Percentiles rank a stretch among this genome's conserved stretches.
phyloP scores from a whole-genome alignment of 2,113 vertebrate genomes.

The Fukomys damarensis region DNA sequence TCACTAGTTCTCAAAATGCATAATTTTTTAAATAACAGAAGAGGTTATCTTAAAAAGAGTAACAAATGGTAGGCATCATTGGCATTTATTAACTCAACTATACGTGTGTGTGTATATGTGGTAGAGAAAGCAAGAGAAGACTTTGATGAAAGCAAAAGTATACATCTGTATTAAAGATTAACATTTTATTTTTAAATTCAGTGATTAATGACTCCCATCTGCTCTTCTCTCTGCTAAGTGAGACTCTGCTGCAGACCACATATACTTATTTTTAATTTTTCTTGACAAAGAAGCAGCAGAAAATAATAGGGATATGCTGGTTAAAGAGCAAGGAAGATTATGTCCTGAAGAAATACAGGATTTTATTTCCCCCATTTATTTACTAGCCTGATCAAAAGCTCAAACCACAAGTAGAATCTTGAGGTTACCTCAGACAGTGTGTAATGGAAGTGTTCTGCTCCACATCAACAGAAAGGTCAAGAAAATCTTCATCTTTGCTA shows the following conservation, averaged over 20 bases:
- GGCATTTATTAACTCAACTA: not conserved
- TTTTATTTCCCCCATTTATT: not conserved
- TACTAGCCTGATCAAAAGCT: not conserved
- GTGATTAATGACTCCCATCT: not conserved
- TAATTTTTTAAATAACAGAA: not conserved
- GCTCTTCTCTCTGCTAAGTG: slow-evolving; percentile 20
- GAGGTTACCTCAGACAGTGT: slow-evolving; percentile 95
- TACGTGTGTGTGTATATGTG: not conserved
- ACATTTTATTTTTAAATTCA: slow-evolving; percentile 27
- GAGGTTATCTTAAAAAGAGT: not conserved
- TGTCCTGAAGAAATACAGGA: slow-evolving; percentile 28
- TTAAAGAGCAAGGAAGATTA: slow-evolving; percentile 41
- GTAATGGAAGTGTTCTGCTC: slow-evolving; percentile 99
- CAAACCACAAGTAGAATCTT: not conserved
- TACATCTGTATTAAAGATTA: not conserved
- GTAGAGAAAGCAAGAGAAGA: not conserved
- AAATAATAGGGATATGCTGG: not conserved
- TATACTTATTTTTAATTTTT: slow-evolving; percentile 52
- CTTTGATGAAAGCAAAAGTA: not conserved
- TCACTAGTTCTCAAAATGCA: not conserved
- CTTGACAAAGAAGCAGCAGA: slow-evolving; percentile 3
- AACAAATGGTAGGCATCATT: not conserved
- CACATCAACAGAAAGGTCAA: slow-evolving; percentile 98
- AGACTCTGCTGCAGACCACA: not conserved
- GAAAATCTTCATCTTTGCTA: slow-evolving; percentile 99